phyloP scores from a whole-genome alignment of 2,797 vertebrate species.

The Amblyopsis hoosieri region DNA sequence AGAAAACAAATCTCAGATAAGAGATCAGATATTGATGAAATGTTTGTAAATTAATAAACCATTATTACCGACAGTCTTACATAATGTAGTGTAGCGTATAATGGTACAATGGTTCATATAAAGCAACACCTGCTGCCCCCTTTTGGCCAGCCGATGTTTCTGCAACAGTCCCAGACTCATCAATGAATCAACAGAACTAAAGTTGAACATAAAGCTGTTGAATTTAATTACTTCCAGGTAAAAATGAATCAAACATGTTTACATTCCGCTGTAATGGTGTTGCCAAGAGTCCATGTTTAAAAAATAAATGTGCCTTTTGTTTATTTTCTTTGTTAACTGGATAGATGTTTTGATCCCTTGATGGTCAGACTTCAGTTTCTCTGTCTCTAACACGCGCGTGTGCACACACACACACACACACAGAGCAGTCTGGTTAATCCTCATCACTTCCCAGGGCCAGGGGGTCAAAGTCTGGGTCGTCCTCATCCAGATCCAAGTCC shows the following conservation, averaged over 20 bases:
- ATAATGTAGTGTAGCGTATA: not conserved
- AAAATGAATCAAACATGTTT: conserved; percentile 32
- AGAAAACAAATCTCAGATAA: too few relatives aligned
- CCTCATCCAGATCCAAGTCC: conserved; percentile 93
- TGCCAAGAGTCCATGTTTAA: conserved; percentile 65
- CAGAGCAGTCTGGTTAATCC: conserved; percentile 60
- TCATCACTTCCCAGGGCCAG: conserved; percentile 89
- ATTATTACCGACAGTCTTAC: not conserved
- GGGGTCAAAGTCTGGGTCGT: conserved; percentile 91
- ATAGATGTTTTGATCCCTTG: conserved; percentile 56
- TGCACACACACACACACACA: too few relatives aligned
- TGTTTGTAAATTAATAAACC: too few relatives aligned
- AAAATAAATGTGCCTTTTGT: conserved; percentile 43
- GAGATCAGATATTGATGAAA: too few relatives aligned
- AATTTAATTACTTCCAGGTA: conserved; percentile 45
- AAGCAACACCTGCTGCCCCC: conserved; percentile 26
- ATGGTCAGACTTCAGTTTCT: too few relatives aligned
- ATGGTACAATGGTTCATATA: not conserved
- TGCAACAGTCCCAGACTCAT: not conserved
- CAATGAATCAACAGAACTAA: conserved; percentile 8
- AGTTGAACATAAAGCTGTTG: conserved; percentile 11
- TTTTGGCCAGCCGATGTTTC: conserved; percentile 10
- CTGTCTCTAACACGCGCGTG: too few relatives aligned
- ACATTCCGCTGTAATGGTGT: conserved; percentile 13
- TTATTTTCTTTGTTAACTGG: conserved; percentile 43